Evolutionary conservation across 2,797 vertebrate species (phyloP), one percentile per base, ranked within the genome.

Genomic region (Iguana delicatissima): DNA sequence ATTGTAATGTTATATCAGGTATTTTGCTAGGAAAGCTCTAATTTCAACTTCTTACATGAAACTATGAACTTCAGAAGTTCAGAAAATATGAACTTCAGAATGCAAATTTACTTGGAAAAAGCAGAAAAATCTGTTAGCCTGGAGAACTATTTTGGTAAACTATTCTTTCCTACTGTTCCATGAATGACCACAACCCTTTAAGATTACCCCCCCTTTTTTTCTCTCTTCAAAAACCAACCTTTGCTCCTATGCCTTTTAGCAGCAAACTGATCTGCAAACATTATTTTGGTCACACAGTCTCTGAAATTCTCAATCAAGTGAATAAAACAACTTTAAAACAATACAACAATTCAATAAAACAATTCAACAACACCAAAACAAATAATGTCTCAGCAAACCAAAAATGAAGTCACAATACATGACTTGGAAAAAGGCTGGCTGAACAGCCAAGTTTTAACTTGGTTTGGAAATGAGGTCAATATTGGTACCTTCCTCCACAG

Each of bases 241-340:
- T 92, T 85, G 62, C 72, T 89, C 38, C 38, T 80, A 18, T n/a
- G 29, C 6, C 46, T 69, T 57, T 55, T 55, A 85, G 35, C n/a
- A 85, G 50, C 6, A 73, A 55, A 85, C 52, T 85, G 29, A 42
- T 50, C 38, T 77, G 59, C 6, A 67, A 32, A 52, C 20, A 13
- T 69, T 32, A 32, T 69, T 69, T 69, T 4, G 32, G 29, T 69
- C 67, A 32, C 2, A 29, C 26, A 32, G 67, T 69, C 67, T 69
- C 67, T 32, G 67, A 69, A 69, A 12, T 29, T 32, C 29, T 69
- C 32, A 69, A 10, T 32, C 32, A 69, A 69, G 32, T 32, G 67
- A 69, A 69, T 32, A 69, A 69, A 69, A 64, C 22, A 64, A 64
- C 52, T 52, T 52, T 52, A 64, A 64, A 22, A 69, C 29, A 20